Evolutionary conservation across 1,140 invertebrate species (phyloP).

Genomic region (Bombus pascuorum): DNA sequence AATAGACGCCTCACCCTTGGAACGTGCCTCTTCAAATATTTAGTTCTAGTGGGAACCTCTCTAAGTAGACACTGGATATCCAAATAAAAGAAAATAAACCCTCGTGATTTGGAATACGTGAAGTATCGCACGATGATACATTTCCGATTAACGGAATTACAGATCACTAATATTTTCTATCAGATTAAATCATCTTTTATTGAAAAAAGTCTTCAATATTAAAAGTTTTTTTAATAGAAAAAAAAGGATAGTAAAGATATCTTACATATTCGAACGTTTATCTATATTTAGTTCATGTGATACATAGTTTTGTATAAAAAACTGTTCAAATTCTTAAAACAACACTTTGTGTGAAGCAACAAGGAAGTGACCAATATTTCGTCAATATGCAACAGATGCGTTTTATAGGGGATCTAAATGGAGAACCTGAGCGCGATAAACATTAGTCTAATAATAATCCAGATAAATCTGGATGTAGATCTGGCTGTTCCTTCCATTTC

Average conservation of each 20-base stretch:
- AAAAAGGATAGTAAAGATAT: too few species aligned
- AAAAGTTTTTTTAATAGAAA: too few species aligned
- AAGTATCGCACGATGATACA: not conserved
- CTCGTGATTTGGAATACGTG: not conserved
- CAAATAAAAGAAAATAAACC: conserved; percentile 35
- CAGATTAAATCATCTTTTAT: too few species aligned
- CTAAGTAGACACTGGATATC: conserved; percentile 22
- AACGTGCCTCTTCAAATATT: conserved; percentile 51
- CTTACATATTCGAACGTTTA: too few species aligned
- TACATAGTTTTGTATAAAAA: not conserved
- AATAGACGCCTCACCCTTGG: conserved; percentile 27
- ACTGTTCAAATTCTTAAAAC: not conserved
- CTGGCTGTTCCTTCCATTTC: conserved; percentile 16
- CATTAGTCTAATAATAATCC: conserved; percentile 53
- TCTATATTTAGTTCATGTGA: too few species aligned
- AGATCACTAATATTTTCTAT: not conserved
- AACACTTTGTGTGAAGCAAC: not conserved
- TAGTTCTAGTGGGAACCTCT: conserved; percentile 9
- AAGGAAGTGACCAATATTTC: conserved; percentile 15
- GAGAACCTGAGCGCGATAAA: conserved; percentile 33
- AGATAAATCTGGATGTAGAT: conserved; percentile 29
- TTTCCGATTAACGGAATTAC: not conserved
- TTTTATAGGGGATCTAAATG: conserved; percentile 17
- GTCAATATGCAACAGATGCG: conserved; percentile 33
- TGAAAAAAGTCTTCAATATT: too few species aligned